A percentile compares a stretch with the other conserved stretches of the same genome.
phyloP scores from a whole-genome alignment of 2,113 vertebrate species.

The Elgaria multicarinata region DNA sequence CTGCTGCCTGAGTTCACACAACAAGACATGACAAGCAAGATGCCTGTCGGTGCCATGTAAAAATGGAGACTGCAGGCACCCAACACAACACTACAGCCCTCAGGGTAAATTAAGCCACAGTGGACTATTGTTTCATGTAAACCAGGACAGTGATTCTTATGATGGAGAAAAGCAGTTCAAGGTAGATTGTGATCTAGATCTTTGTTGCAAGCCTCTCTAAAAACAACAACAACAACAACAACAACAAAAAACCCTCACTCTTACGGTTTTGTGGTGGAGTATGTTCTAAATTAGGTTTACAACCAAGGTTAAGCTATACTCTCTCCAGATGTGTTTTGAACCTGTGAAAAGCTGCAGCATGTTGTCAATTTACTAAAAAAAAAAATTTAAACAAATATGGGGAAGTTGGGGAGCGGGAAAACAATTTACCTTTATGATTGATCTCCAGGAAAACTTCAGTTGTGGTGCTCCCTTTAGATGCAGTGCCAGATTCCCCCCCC shows the following conservation, averaged over 20 bases:
- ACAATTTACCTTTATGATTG: slow-evolving; percentile 70
- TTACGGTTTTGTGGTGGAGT: neutral
- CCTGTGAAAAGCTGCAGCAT: slow-evolving; percentile 33
- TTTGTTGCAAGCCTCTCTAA: neutral
- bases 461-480: slow-evolving; percentile 75
- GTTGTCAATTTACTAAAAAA: slow-evolving; percentile 32
- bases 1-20: too few species aligned
- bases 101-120: too few species aligned
- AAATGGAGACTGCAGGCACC: too few species aligned
- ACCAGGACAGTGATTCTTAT: neutral
- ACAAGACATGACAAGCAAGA: too few species aligned
- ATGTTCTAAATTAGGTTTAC: neutral
- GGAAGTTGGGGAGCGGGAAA: slow-evolving; percentile 55
- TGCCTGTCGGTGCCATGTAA: too few species aligned
- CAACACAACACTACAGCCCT: too few species aligned
- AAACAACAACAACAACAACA: neutral
- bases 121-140: too few species aligned
- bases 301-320: neutral
- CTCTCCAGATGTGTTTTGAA: slow-evolving; percentile 24
- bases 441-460: slow-evolving; percentile 66
- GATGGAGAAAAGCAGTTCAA: neutral
- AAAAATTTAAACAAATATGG: too few species aligned
- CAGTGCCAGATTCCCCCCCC: slow-evolving; percentile 75
- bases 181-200: neutral
- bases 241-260: neutral